A percentile compares a stretch with the other conserved stretches of the same genome.
Evolutionary conservation across 2,888 invertebrate species (phyloP).

Genomic region (Latrodectus hesperus): DNA sequence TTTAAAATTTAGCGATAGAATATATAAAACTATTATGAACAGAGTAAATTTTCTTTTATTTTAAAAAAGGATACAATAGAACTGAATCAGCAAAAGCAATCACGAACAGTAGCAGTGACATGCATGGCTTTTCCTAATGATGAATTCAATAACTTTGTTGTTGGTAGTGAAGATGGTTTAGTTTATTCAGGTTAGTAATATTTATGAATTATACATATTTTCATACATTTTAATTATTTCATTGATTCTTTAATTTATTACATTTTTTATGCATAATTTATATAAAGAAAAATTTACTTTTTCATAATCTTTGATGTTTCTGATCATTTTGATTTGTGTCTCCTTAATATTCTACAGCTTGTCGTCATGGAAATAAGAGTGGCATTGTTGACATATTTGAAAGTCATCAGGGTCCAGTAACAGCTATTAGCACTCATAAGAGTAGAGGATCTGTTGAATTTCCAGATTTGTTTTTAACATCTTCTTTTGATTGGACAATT

Average conservation of each 20-base stretch:
- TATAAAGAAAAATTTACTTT: neutral
- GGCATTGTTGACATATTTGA: conserved; percentile 94
- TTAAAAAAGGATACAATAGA: conserved; percentile 86
- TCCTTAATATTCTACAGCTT: conserved; percentile 79
- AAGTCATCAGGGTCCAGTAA: conserved; percentile 95
- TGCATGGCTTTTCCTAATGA: conserved; percentile 92
- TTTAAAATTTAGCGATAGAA: neutral
- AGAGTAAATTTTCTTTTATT: neutral
- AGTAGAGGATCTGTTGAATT: conserved; percentile 90
- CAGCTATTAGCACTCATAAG: conserved; percentile 92
- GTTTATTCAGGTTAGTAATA: conserved; percentile 84
- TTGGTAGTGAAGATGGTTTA: conserved; percentile 96
- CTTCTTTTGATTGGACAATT: conserved; percentile 98
- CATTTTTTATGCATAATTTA: no score
- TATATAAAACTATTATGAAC: neutral
- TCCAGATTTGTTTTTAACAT: conserved; percentile 94
- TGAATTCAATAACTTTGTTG: conserved; percentile 97
- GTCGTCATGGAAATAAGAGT: conserved; percentile 93
- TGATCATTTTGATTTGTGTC: neutral
- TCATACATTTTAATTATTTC: neutral
- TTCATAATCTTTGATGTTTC: neutral
- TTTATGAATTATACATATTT: neutral
- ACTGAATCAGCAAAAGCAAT: conserved; percentile 88
- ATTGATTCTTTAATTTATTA: neutral
- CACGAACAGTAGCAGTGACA: conserved; percentile 92